Evolutionary conservation across 1,140 invertebrate genomes (phyloP), one percentile per base, ranked within the genome.

Genomic region (Dysdera silvatica): DNA sequence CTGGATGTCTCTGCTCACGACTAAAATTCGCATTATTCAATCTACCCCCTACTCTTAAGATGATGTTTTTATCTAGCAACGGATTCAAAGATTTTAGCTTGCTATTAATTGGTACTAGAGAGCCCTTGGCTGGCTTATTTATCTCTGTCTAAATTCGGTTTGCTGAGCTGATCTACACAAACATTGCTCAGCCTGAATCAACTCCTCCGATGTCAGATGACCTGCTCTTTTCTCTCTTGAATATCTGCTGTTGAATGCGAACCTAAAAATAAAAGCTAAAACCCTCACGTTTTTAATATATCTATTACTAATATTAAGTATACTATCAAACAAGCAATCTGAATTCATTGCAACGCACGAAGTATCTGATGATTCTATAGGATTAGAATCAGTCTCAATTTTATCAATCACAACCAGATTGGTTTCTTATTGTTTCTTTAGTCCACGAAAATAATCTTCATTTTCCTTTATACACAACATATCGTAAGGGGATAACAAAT

Each of bases 1-100:
- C 72, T 0, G 76, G 77, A 69, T 79, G 75, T 62, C 75, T 76
- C 24, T 71, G 68, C 26, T 72, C 67, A 45, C 68, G 65, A 7
- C 55, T 45, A 1, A 77, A 52, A 10, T 69, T 33, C 1, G 77
- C 64, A 29, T 72, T 54, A 23, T 58, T 10, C 8, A 78, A 55
- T 14, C 77, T 59, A 7, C 78, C 75, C 14, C 75, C 76, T n/a
- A 77, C 75, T 63, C 74, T 65, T 6, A 79, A 58, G 2, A 79
- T 10, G 29, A 71, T 70, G 28, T 69, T 58, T 7, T 69, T 18
- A 49, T 76, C 74, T 16, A 77, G 10, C 59, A 75, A 74, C 6
- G 73, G 74, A 49, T 63, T 71, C 2, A 75, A 33, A 40, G 32
- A 37, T 26, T 41, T 40, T 28, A 56, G 32, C 26, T 56, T 56